phyloP scores from a whole-genome alignment of 2,888 invertebrate genomes.

The Drosophila tanythrix region DNA sequence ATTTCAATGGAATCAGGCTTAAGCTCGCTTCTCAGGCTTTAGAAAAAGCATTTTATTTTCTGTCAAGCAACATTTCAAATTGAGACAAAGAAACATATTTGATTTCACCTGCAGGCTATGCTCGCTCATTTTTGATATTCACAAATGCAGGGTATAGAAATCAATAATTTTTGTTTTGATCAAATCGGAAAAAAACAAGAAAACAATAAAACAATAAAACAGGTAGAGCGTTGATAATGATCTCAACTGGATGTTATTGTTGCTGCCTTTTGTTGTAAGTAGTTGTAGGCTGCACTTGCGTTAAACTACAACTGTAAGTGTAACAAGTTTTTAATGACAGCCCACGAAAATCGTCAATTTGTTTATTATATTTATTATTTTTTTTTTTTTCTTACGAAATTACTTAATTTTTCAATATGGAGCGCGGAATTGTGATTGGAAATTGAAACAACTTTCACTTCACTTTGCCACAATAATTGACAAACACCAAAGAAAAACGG shows the following conservation, averaged over 20 bases:
- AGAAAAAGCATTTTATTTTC: not conserved
- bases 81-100: not conserved
- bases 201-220: conserved; percentile 21
- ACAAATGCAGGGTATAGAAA: not conserved
- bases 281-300: conserved; percentile 24
- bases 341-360: conserved; percentile 39
- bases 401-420: conserved; percentile 61
- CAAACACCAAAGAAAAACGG: conserved; percentile 61
- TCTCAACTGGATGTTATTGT: conserved; percentile 16
- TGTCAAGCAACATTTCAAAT: not conserved
- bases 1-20: not conserved
- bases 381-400: conserved; percentile 44
- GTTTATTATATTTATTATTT: conserved; percentile 32
- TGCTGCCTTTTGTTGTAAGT: conserved; percentile 11
- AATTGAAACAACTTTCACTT: conserved; percentile 74
- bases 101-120: not conserved
- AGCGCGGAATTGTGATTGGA: conserved; percentile 42
- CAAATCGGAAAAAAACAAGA: not conserved
- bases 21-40: not conserved
- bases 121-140: not conserved
- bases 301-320: conserved; percentile 32
- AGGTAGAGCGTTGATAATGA: conserved; percentile 58
- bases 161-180: conserved; percentile 1
- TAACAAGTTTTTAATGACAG: conserved; percentile 46
- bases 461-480: conserved; percentile 67